phyloP scores from a whole-genome alignment of 2,797 vertebrate species.

The Lithobates sylvaticus region DNA sequence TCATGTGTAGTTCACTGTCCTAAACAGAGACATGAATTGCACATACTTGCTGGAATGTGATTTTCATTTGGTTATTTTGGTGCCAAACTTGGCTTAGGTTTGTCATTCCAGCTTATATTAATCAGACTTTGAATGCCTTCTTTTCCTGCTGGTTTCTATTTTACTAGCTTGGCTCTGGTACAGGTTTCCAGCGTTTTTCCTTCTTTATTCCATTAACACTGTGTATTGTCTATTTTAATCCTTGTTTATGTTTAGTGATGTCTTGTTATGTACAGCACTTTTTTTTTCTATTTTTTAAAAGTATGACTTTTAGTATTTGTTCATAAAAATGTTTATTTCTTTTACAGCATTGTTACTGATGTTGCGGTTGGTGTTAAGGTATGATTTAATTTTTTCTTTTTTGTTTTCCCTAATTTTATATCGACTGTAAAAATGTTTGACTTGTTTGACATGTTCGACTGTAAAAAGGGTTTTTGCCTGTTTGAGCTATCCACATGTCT shows the following conservation, averaged over 20 bases:
- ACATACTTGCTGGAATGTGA: not conserved
- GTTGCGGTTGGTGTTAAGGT: slow-evolving; percentile 98
- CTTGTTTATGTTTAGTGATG: not conserved
- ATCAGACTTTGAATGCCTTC: not conserved
- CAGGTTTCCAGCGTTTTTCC: not conserved
- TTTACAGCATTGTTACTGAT: slow-evolving; percentile 91
- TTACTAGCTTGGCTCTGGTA: not conserved
- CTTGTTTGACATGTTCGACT: too few species aligned
- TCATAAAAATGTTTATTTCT: slow-evolving; percentile 46
- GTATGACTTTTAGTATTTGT: not conserved
- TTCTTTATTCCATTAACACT: not conserved
- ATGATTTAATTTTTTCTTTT: slow-evolving; percentile 68
- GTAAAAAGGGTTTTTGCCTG: not conserved
- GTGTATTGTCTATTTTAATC: not conserved
- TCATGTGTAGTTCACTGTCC: not conserved
- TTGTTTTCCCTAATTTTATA: not conserved
- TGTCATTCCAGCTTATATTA: slow-evolving; percentile 9
- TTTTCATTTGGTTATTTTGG: not conserved
- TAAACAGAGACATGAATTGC: not conserved
- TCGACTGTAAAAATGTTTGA: not conserved
- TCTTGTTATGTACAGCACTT: not conserved
- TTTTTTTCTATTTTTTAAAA: not conserved
- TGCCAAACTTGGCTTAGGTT: not conserved
- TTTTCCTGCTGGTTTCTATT: slow-evolving; percentile 1
- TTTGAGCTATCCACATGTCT: not conserved